Percentiles rank a stretch among this genome's conserved stretches.
phyloP scores from a whole-genome alignment of 2,888 invertebrate genomes.

The Neria commutata region DNA sequence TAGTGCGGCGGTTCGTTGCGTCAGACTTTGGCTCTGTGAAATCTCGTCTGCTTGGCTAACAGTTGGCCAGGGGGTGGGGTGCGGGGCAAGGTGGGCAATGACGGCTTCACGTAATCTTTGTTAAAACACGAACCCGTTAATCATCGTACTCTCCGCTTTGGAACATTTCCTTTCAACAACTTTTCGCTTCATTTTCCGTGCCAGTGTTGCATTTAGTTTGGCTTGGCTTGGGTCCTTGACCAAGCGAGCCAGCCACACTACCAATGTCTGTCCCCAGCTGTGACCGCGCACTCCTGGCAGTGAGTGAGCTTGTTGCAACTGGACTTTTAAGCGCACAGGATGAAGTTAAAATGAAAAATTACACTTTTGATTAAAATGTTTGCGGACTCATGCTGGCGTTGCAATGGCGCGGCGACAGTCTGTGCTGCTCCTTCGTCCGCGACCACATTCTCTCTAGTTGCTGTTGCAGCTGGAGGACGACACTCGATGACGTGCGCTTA shows the following conservation, averaged over 20 bases:
- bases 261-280: too few species aligned
- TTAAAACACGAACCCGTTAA: constrained; percentile 23
- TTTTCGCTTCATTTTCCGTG: neutral
- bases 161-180: constrained; percentile 15
- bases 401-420: neutral
- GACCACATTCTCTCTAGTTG: neutral
- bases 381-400: neutral
- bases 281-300: too few species aligned
- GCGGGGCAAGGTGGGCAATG: too few species aligned
- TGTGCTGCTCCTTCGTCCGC: too few species aligned
- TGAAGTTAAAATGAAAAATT: constrained; percentile 21
- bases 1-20: neutral
- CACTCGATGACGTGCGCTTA: neutral
- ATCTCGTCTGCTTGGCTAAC: neutral
- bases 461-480: neutral
- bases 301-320: neutral
- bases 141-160: constrained; percentile 20
- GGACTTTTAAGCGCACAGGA: neutral
- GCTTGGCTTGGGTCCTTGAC: neutral
- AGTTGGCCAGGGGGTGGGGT: neutral
- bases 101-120: too few species aligned
- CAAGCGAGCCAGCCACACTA: too few species aligned
- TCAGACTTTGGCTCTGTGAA: neutral
- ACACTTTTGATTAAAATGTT: constrained; percentile 25
- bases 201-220: too few species aligned